A percentile compares a stretch with the other conserved stretches of the same genome.
Evolutionary conservation across 2,888 invertebrate genomes (phyloP).

Genomic region (Mesoligia furuncula): DNA sequence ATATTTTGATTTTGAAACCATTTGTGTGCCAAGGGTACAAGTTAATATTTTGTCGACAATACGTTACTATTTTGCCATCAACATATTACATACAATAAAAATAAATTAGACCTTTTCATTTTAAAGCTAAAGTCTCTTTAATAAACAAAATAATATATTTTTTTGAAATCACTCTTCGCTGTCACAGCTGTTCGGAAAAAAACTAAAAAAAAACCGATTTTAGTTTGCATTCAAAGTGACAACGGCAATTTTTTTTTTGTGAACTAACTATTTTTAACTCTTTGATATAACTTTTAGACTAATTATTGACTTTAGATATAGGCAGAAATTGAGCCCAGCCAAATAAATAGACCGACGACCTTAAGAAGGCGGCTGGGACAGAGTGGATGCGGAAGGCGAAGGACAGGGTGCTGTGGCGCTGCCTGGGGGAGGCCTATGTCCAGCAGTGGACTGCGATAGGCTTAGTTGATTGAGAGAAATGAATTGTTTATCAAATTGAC

Average conservation of each 20-base stretch:
- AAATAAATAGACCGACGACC: too few species aligned
- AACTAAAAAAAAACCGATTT: not conserved
- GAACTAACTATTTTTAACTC: slow-evolving; percentile 20
- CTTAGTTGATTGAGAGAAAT: too few species aligned
- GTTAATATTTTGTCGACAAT: not conserved
- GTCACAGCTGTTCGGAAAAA: slow-evolving; percentile 8
- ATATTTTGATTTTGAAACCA: not conserved
- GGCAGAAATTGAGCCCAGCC: too few species aligned
- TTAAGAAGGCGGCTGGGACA: too few species aligned
- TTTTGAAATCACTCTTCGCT: slow-evolving; percentile 1
- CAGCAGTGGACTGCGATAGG: too few species aligned
- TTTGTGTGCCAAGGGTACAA: not conserved
- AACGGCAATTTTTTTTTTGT: slow-evolving; percentile 11
- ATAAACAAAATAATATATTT: slow-evolving; percentile 37
- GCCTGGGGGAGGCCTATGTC: too few species aligned
- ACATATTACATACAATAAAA: slow-evolving; percentile 26
- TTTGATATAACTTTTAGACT: slow-evolving; percentile 18
- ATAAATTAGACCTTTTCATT: slow-evolving; percentile 41
- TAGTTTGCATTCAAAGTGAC: slow-evolving; percentile 1
- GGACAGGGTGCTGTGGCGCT: too few species aligned
- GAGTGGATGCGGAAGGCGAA: too few species aligned
- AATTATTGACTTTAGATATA: not conserved
- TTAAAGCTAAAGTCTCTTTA: slow-evolving; percentile 39
- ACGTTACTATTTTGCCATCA: slow-evolving; percentile 15
- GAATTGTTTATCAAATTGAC: not conserved